These are phyloP conservation scores for Nestor notabilis DNA, from an alignment of 2,113 vertebrate species.

Conservation along the genomic window DNA sequence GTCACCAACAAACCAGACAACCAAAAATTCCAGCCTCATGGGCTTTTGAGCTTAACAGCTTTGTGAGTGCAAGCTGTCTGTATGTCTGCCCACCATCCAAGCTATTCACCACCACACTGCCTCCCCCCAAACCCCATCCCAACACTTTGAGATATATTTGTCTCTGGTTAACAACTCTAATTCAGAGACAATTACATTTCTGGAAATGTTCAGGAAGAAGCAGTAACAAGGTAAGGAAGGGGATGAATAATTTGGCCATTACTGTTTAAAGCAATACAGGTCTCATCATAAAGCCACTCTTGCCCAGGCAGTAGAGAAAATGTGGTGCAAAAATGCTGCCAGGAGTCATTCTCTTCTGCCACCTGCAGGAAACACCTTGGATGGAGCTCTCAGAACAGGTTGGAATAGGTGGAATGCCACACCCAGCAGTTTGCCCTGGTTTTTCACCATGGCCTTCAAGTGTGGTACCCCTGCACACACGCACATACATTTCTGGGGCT, in stretches of 20 bases:
- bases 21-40: fast-evolving
- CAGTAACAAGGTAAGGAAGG: neutral
- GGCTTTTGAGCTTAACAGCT: neutral
- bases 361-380: neutral
- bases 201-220: neutral
- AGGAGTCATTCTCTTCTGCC: neutral
- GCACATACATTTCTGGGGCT: fast-evolving
- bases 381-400: fast-evolving
- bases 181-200: neutral
- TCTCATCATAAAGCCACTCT: neutral
- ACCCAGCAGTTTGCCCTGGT: neutral
- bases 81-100: neutral
- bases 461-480: no score
- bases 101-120: neutral
- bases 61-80: neutral
- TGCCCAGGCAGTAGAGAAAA: neutral
- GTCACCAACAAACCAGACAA: fast-evolving
- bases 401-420: neutral
- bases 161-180: neutral
- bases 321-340: neutral
- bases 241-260: neutral
- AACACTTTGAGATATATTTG: no score
- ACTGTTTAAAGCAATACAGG: fast-evolving
- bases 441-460: neutral
- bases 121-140: neutral